Evolutionary conservation across 2,888 invertebrate genomes (phyloP).

Genomic region (Mythimna lalbum): DNA sequence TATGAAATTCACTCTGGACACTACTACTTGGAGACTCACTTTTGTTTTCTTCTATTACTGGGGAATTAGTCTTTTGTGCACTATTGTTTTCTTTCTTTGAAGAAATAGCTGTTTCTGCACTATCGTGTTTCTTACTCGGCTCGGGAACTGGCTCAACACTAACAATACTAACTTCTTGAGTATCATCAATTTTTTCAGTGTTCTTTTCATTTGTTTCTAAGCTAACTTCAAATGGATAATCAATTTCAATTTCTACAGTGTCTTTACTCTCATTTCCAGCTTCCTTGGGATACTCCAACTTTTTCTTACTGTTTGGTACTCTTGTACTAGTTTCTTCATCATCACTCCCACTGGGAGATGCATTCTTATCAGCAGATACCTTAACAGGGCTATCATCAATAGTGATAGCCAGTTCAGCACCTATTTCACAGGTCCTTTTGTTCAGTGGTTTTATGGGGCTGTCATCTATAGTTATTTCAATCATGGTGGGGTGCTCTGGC

Average conservation of each 20-base stretch:
- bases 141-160: slow-evolving; percentile 66
- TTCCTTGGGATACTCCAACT: slow-evolving; percentile 78
- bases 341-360: slow-evolving; percentile 66
- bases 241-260: slow-evolving; percentile 76
- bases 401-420: slow-evolving; percentile 77
- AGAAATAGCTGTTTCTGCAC: slow-evolving; percentile 17
- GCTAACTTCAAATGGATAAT: slow-evolving; percentile 44
- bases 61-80: slow-evolving; percentile 66
- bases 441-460: slow-evolving; percentile 81
- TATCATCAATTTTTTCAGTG: slow-evolving; percentile 12
- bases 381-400: slow-evolving; percentile 87
- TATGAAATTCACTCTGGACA: slow-evolving; percentile 76
- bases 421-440: slow-evolving; percentile 72
- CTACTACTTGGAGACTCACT: slow-evolving; percentile 36
- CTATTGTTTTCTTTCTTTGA: slow-evolving; percentile 24
- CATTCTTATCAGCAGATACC: slow-evolving; percentile 56
- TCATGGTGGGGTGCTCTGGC: slow-evolving; percentile 73
- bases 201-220: slow-evolving; percentile 1
- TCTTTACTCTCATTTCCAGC: slow-evolving; percentile 37
- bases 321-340: slow-evolving; percentile 60
- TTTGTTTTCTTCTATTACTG: slow-evolving; percentile 37
- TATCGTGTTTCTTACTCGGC: slow-evolving; percentile 64
- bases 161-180: slow-evolving; percentile 51
- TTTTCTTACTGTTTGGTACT: slow-evolving; percentile 81
- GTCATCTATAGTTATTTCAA: slow-evolving; percentile 87